Evolutionary conservation across 1,140 invertebrate species (phyloP), one percentile per base, ranked within the genome.

Genomic region (Trichoplusia ni): DNA sequence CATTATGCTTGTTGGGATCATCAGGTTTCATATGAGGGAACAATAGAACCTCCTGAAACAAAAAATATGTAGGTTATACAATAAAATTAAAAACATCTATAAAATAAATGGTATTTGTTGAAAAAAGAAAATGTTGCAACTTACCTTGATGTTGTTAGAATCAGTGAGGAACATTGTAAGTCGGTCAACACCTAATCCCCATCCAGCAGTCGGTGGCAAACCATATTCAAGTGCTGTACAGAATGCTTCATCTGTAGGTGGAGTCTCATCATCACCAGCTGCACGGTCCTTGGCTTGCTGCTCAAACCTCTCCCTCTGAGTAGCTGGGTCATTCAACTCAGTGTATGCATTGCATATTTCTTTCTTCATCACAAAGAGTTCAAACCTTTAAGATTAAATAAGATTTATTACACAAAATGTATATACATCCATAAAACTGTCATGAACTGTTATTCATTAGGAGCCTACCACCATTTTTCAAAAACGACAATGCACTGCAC

Each of bases 281-380:
- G 96, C 98, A 90, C 99, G 99, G 84, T 99, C 98, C 82, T 95
- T 96, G 0, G 98, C 97, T 92, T 99, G 98, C 80, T 99, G 95
- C 75, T 96, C 96, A 86, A 99, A 99, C 64, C 98, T 92, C 79
- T 98, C 94, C 67, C 98, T 90, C 86, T 99, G 99, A 11, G 98
- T 95, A 1, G 97, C 91, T 0, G 99, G 98, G 93, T 99, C 99
- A 84, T 99, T 99, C 77, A 99, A 94, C 91, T 99, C 99, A 0
- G 99, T 99, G 86, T 99, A 99, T 0, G 99, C 98, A 93, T 99
- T 99, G 76, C 97, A 97, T 60, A 99, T 93, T 93, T 99, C 99
- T 83, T 99, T 98, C 81, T 98, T 98, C 93, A 97, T 97, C 0
- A 99, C 94, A 92, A 99, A 99, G 54, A 99, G 90, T 90, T 99